A percentile compares a stretch with the other conserved stretches of the same genome.
These are phyloP conservation scores for Emys orbicularis DNA, from an alignment of 2,797 vertebrate species.

Conservation along the genomic window DNA sequence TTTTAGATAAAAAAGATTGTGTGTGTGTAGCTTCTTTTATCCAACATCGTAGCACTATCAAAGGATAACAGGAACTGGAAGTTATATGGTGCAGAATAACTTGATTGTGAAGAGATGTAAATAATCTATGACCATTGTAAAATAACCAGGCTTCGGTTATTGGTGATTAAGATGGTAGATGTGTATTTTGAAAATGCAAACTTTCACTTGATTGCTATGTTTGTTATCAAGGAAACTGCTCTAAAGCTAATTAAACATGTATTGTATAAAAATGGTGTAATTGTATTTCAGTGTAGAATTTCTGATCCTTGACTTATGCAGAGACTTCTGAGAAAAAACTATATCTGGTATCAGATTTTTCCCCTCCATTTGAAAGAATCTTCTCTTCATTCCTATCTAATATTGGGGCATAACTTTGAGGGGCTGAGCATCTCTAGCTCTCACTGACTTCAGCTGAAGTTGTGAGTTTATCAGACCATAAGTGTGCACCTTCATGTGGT, in stretches of 20 bases:
- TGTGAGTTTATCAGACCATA: neutral
- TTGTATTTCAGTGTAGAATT: conserved; percentile 10
- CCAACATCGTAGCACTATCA: neutral
- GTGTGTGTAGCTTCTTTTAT: neutral
- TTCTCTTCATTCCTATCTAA: neutral
- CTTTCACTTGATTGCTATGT: neutral
- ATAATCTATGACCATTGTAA: neutral
- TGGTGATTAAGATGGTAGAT: neutral
- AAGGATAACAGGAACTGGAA: neutral
- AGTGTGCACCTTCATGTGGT: neutral
- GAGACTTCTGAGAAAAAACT: neutral
- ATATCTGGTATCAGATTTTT: neutral
- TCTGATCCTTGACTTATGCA: neutral
- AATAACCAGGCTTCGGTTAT: neutral
- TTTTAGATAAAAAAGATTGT: neutral
- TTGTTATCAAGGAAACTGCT: conserved; percentile 27
- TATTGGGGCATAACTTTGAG: neutral
- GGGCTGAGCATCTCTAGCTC: neutral
- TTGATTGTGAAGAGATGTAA: neutral
- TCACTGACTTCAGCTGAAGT: neutral
- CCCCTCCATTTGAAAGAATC: neutral
- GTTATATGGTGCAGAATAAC: neutral
- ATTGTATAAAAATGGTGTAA: conserved; percentile 35
- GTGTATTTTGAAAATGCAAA: conserved; percentile 16
- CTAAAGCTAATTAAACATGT: conserved; percentile 25